Base-by-base conservation (phyloP, 2,113 vertebrate species). In the Corythornis cristatus region DNA sequence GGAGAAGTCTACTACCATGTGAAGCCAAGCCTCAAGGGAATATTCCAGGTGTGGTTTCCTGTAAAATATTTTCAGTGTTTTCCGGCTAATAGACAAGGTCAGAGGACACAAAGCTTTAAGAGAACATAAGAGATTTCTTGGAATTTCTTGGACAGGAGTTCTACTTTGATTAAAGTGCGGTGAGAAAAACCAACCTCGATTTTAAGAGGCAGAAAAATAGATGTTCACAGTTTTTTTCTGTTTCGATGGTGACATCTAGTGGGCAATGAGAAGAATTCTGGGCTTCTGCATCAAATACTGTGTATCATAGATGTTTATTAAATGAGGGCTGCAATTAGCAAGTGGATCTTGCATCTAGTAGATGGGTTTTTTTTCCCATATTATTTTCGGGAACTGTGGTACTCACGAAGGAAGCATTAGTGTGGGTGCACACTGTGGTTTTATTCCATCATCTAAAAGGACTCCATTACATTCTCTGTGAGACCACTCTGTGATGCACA, bases 21-120 rank as follows among this genome's bases (percentile, higher is more conserved):
- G 21, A 6, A 51, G 83, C 54, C 35, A 56, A 33, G 42, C 9
- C 86, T 79, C 67, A 3, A 8, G 57, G 58, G 56, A 86, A 26
- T 40, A 50, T 16, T 70, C 31, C 31, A 66, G 74, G 84, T 15
- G 78, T 33, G 67, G 85, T 35, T 92, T 93, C 84, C 85, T 8
- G 60, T 11, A 31, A 62, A 83, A 64, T 23, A 35, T 48, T 70
- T 79, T 37, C 42, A 31, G 4, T 0, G 0, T 29, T 81, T 62
- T 56, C 19, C 53, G 37, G 37, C 18, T 80, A 73, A 71, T 56
- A 33, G 8, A 31, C 33, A 23, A 77, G 78, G 64, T 48, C 86
- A 76, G 64, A 83, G 62, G n/a, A 19, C 8, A 3, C 31, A 15
- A 6, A 57, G 54, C 37, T 79, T 57, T 23, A 33, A 23, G 21